Conservation (phyloP, 2,797 vertebrate species). For the Tarsius wallacei region DNA sequence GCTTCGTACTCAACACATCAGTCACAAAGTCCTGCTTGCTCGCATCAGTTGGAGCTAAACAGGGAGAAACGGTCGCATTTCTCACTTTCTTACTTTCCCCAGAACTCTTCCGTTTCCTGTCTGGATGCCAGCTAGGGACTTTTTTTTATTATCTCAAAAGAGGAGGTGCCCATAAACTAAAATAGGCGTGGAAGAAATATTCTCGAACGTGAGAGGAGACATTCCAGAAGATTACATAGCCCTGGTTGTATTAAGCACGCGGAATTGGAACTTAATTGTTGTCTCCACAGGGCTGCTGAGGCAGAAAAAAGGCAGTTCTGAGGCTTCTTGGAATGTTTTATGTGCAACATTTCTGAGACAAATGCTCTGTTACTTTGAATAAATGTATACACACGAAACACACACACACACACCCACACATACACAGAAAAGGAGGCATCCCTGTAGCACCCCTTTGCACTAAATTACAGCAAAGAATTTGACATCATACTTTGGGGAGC, state of each 20-base stretch:
- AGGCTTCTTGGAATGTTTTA: background rate
- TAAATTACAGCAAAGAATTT: background rate
- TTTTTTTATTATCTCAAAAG: background rate
- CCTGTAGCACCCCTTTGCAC: background rate
- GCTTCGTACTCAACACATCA: slow-evolving; percentile 66
- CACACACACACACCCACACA: background rate
- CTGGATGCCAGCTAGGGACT: background rate
- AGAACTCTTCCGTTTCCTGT: slow-evolving; percentile 1
- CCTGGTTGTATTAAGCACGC: background rate
- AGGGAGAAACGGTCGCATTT: slow-evolving; percentile 48
- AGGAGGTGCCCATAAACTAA: background rate
- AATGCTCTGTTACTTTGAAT: slow-evolving; percentile 7
- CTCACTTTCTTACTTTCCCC: background rate
- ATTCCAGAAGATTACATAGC: slow-evolving; percentile 31
- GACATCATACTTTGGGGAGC: background rate
- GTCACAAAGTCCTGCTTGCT: slow-evolving; percentile 31
- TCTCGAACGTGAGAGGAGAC: background rate
- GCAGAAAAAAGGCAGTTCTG: background rate
- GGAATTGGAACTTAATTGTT: slow-evolving; percentile 34
- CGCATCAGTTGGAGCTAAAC: slow-evolving; percentile 63
- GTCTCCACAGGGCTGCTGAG: background rate
- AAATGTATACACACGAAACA: background rate
- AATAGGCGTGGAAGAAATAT: background rate
- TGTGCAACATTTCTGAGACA: slow-evolving; percentile 24
- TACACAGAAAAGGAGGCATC: background rate